Conservation (phyloP, 92 coral and sea anemone species). For the Umimayanthus chanpuru region DNA sequence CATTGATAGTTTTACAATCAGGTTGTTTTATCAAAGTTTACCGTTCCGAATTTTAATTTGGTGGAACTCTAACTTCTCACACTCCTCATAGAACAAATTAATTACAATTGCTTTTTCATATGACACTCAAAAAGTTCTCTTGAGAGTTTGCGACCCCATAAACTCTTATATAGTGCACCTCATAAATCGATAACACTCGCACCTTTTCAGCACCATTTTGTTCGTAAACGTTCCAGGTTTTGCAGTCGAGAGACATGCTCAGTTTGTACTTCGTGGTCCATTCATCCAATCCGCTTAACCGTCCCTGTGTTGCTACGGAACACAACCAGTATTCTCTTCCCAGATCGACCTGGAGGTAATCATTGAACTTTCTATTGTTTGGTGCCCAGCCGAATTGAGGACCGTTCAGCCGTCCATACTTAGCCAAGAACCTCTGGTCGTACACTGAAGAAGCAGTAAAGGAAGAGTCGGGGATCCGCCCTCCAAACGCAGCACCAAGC, state of each 20-base stretch:
- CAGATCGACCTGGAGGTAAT: constrained; percentile 2
- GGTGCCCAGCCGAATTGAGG: background rate
- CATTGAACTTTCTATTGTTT: background rate
- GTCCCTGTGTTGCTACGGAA: background rate
- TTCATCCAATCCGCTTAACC: background rate
- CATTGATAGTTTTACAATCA: too few species aligned
- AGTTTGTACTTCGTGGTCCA: background rate
- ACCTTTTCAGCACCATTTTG: background rate
- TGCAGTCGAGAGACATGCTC: background rate
- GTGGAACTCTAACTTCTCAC: too few species aligned
- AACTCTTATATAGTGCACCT: too few species aligned
- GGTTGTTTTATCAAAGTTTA: too few species aligned
- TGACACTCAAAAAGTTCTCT: too few species aligned
- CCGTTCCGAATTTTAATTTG: too few species aligned
- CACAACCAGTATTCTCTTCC: background rate
- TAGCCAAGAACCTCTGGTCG: background rate
- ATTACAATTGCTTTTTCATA: too few species aligned
- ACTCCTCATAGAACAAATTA: too few species aligned
- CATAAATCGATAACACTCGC: background rate
- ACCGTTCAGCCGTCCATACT: background rate
- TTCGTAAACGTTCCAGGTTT: background rate
- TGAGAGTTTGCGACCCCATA: too few species aligned
- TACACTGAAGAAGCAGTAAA: background rate
- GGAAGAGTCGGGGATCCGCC: background rate
- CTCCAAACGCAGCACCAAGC: background rate